Evolutionary conservation across 2,888 invertebrate species (phyloP), one percentile per base, ranked within the genome.

Genomic region (Steinernema hermaphroditum): DNA sequence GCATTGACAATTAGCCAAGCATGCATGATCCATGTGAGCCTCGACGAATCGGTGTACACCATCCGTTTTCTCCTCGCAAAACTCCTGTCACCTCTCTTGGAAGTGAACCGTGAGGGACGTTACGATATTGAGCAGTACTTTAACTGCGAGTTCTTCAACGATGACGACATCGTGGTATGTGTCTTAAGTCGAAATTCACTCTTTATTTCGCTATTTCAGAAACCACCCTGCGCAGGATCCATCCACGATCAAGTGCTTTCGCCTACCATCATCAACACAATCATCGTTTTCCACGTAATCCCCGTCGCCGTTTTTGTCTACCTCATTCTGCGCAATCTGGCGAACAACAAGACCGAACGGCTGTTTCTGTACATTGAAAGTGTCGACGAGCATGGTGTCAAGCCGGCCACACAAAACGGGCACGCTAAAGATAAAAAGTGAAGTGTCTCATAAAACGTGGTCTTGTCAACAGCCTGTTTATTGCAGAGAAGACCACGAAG

Each of bases 241-340:
- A 77, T 79, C 37, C 80, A 79, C 72, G 80, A 79, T 54, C 79
- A 81, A 41, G 80, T 79, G 24, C 75, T 79, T 16, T 80, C 81
- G 12, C 54, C 70, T n/a, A 75, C 73, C 34, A 81, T 79, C 1
- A 50, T 73, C 57, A 57, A 74, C 68, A 49, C 79, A n/a, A 46
- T 78, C 44, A 80, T 78, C 43, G 71, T 44, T 2, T 72, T 78
- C 50, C 81, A 79, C 69, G 69, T 82, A 1, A 74, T 79, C 46
- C 80, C 80, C 22, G 54, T 79, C 19, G 73, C 81, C 12, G 72
- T 79, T 22, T 76, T 72, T 54, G 44, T 82, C 12, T 79, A 80
- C 54, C 37, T 79, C 32, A 54, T 80, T 16, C 37, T 79, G 6
- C 70, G 72, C 22, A 80, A 79, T 49, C 44, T 82, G 37, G 72